These are phyloP conservation scores for Subacronicta megacephala DNA, from an alignment of 2,888 invertebrate species.

Conservation along the genomic window DNA sequence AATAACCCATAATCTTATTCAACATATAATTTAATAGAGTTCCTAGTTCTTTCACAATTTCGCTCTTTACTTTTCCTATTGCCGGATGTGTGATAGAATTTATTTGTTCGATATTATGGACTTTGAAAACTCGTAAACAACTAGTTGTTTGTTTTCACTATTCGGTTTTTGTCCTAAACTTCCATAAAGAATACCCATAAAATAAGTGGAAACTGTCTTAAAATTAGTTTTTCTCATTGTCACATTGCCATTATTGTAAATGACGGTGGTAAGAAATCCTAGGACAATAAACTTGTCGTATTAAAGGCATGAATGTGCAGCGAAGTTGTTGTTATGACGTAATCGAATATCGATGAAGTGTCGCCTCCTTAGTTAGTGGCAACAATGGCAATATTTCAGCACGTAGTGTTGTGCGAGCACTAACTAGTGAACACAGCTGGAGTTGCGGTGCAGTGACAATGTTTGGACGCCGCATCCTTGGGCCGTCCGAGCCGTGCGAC, in stretches of 20 bases:
- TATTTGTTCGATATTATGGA: slow-evolving; percentile 59
- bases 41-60: slow-evolving; percentile 30
- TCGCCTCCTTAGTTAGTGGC: slow-evolving; percentile 58
- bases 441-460: slow-evolving; percentile 82
- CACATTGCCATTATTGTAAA: slow-evolving; percentile 14
- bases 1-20: slow-evolving; percentile 5
- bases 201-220: slow-evolving; percentile 41
- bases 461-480: slow-evolving; percentile 80
- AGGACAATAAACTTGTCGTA: slow-evolving; percentile 21
- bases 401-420: slow-evolving; percentile 75
- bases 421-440: slow-evolving; percentile 84
- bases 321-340: slow-evolving; percentile 34
- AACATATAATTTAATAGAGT: slow-evolving; percentile 33
- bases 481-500: slow-evolving; percentile 68
- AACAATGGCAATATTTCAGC: slow-evolving; percentile 75
- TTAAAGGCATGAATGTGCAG: slow-evolving; percentile 10
- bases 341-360: slow-evolving; percentile 60
- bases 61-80: slow-evolving; percentile 29
- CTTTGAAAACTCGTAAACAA: slow-evolving; percentile 62
- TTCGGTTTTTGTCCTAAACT: slow-evolving; percentile 38
- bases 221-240: slow-evolving; percentile 39
- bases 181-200: slow-evolving; percentile 45
- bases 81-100: slow-evolving; percentile 50
- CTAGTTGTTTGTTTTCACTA: slow-evolving; percentile 58
- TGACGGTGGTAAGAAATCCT: slow-evolving; percentile 17